A percentile compares a stretch with the other conserved stretches of the same genome.
Conservation (phyloP, 2,113 vertebrate genomes). For the Malurus alboscapulatus region DNA sequence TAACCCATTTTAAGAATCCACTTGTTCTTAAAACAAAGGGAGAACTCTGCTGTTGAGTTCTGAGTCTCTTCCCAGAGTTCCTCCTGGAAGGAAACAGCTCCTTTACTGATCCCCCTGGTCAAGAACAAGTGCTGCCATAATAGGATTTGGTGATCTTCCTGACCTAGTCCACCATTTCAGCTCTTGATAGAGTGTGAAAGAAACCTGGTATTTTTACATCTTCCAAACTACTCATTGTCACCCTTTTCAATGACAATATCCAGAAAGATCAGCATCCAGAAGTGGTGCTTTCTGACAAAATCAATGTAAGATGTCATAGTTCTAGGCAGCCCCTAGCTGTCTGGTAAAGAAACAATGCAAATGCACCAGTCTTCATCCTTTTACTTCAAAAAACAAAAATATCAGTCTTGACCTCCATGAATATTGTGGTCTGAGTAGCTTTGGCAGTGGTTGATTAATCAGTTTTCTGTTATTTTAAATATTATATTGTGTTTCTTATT, state of each 20-base stretch:
- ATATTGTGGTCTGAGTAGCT: background rate
- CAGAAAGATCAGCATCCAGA: background rate
- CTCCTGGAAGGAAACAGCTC: background rate
- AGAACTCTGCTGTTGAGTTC: background rate
- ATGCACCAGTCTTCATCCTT: background rate
- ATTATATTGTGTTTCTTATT: background rate
- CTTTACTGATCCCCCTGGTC: background rate
- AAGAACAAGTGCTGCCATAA: background rate
- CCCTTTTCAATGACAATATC: background rate
- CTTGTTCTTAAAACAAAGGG: background rate
- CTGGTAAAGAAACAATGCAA: background rate
- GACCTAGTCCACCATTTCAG: background rate
- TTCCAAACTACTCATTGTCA: background rate
- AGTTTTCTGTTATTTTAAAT: background rate
- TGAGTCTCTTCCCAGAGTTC: background rate
- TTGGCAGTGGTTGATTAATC: background rate
- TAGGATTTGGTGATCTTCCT: background rate
- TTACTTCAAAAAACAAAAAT: background rate
- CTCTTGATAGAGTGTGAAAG: background rate
- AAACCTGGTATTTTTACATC: background rate
- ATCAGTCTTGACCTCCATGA: background rate
- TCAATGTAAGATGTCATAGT: background rate
- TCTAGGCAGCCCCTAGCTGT: background rate
- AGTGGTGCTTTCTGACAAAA: background rate
- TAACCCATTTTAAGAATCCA: background rate